Base-by-base conservation (phyloP, 53 echinoderm and acorn worm genomes). In the Holothuria leucospilota region DNA sequence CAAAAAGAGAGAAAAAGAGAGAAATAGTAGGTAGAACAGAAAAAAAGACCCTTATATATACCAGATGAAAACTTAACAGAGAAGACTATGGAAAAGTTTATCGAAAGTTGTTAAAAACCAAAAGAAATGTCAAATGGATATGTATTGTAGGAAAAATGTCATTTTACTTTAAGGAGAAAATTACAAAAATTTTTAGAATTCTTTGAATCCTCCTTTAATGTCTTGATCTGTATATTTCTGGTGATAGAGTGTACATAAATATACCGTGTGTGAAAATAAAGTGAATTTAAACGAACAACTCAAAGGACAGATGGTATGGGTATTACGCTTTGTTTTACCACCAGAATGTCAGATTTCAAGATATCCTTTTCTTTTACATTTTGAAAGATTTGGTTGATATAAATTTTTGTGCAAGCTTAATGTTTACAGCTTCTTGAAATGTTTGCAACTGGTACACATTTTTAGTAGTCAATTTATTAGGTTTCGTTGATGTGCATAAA, bases 171-270 rank as follows among this genome's bases (percentile, higher is more conserved):
- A 39, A 80, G 38, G 29, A 80, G 60, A 80, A 59, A 74, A 80
- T 53, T 61, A 60, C 56, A 56, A 80, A 80, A 80, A 38, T 80
- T 80, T 80, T 59, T 24, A 80, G 52, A 80, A 80, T 67, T 80
- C 80, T 80, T 80, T 58, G 26, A 80, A 29, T 34, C 80, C 56
- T 58, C 29, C 56, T 80, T 80, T 56, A 75, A 59, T 38, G 80
- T 80, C 80, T 80, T 80, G 80, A 92, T 92, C 82, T 92, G 92
- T 92, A 92, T 92, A 92, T 92, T 92, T 92, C 92, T 92, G 92
- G 92, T 89, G 89, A 89, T 85, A 87, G 69, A 89, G 86, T 92
- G 92, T 92, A 92, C 89, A 92, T 92, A 92, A 65, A 92, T 89
- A 89, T 72, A 89, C 86, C 86, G 74, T 92, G 92, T 92, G 63